Percentiles rank a stretch among this genome's conserved stretches.
phyloP scores from a whole-genome alignment of 2,113 vertebrate species.

The Microcebus griseorufus region DNA sequence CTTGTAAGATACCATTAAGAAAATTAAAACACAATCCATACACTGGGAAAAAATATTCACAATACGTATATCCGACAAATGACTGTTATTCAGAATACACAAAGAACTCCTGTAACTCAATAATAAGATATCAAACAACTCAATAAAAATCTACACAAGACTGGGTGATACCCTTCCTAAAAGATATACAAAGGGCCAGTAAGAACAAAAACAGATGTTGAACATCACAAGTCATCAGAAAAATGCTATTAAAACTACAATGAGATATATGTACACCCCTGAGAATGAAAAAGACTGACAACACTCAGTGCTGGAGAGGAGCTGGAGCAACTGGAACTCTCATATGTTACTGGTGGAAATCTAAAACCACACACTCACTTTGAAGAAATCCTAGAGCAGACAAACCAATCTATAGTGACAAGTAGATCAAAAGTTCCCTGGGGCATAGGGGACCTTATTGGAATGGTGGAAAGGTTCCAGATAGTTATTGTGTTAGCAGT shows the following conservation, averaged over 20 bases:
- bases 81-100: not conserved
- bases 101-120: not conserved
- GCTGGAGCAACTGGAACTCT: not conserved
- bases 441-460: not conserved
- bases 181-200: not conserved
- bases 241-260: not conserved
- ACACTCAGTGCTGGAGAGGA: not conserved
- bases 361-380: not conserved
- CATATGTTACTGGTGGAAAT: not conserved
- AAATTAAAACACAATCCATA: not conserved
- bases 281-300: not conserved
- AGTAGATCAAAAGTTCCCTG: not conserved
- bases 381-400: not conserved
- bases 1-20: not conserved
- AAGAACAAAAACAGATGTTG: not conserved
- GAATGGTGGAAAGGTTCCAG: not conserved
- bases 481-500: not conserved
- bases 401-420: not conserved
- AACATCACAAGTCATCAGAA: not conserved
- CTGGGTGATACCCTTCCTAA: not conserved
- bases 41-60: not conserved
- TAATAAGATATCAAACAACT: not conserved
- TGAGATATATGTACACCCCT: not conserved
- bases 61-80: not conserved
- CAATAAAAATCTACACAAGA: not conserved